phyloP scores from a whole-genome alignment of 2,797 vertebrate species.

The Rhyacichthys aspro region DNA sequence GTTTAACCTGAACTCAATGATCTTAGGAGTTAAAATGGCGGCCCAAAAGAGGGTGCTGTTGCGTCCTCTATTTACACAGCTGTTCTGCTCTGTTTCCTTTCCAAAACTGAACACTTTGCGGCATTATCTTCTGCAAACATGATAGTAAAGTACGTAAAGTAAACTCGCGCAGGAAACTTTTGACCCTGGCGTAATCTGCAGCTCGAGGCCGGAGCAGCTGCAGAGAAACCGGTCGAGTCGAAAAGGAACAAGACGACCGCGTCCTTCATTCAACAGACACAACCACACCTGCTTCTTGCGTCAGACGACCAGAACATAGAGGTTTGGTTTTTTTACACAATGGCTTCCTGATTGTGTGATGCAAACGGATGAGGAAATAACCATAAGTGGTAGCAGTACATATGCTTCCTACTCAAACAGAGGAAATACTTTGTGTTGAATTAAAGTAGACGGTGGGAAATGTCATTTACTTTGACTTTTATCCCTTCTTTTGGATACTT shows the following conservation, averaged over 20 bases:
- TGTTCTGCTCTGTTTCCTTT: not conserved
- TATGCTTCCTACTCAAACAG: no score
- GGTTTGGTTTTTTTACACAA: not conserved
- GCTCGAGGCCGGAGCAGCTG: constrained; percentile 27
- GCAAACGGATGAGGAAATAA: constrained; percentile 19
- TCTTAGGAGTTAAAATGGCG: not conserved
- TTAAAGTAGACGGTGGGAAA: no score
- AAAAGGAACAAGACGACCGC: constrained; percentile 1
- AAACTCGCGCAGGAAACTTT: not conserved
- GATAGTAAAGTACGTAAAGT: constrained; percentile 5
- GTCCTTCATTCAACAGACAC: constrained; percentile 34
- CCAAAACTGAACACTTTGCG: not conserved
- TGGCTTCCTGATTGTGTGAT: not conserved
- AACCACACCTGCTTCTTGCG: constrained; percentile 29
- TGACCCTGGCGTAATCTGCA: constrained; percentile 12
- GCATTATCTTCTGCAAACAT: constrained; percentile 25
- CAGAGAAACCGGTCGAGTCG: not conserved
- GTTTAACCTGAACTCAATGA: no score
- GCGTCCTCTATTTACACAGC: not conserved
- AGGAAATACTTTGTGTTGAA: no score
- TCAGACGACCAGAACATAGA: not conserved
- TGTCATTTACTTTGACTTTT: no score
- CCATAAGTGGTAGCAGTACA: not conserved
- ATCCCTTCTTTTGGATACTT: no score
- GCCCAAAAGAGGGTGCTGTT: constrained; percentile 16